A percentile compares a stretch with the other conserved stretches of the same genome.
Conservation (phyloP, 2,797 vertebrate species). For the Uromys caudimaculatus region DNA sequence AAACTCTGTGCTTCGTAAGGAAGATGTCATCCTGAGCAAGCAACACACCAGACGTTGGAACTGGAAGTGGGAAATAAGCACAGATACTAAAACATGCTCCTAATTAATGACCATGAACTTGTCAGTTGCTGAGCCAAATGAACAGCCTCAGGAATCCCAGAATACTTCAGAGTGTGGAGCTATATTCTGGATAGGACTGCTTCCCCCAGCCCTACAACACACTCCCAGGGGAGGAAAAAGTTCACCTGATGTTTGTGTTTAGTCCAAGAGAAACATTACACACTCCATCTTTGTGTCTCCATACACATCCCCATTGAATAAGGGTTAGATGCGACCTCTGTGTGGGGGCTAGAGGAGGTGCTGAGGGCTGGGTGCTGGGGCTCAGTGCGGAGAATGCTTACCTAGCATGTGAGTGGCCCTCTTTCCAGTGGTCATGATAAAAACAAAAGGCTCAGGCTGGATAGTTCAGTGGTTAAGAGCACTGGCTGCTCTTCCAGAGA, state of each 20-base stretch:
- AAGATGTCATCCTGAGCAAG: slow-evolving; percentile 14
- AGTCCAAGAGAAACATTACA: not conserved
- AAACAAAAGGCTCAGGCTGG: not conserved
- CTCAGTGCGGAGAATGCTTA: not conserved
- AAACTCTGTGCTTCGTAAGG: not conserved
- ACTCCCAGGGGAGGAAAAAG: not conserved
- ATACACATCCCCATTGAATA: not conserved
- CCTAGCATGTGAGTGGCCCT: not conserved
- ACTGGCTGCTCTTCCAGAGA: not conserved
- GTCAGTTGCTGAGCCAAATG: not conserved
- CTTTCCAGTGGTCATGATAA: not conserved
- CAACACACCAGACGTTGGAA: slow-evolving; percentile 20
- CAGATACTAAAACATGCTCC: slow-evolving; percentile 12
- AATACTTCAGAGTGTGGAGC: not conserved
- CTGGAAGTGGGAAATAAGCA: not conserved
- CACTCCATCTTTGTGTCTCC: not conserved
- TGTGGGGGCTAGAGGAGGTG: not conserved
- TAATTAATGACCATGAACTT: not conserved
- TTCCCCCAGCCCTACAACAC: not conserved
- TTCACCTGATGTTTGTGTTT: not conserved
- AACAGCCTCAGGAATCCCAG: not conserved
- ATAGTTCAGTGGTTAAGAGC: not conserved
- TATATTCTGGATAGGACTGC: not conserved
- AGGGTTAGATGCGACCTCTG: not conserved
- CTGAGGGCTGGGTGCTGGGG: too few relatives aligned